Percentiles rank a stretch among this genome's conserved stretches.
These are phyloP conservation scores for Hesperophylax magnus DNA, from an alignment of 1,140 invertebrate species.

Conservation along the genomic window DNA sequence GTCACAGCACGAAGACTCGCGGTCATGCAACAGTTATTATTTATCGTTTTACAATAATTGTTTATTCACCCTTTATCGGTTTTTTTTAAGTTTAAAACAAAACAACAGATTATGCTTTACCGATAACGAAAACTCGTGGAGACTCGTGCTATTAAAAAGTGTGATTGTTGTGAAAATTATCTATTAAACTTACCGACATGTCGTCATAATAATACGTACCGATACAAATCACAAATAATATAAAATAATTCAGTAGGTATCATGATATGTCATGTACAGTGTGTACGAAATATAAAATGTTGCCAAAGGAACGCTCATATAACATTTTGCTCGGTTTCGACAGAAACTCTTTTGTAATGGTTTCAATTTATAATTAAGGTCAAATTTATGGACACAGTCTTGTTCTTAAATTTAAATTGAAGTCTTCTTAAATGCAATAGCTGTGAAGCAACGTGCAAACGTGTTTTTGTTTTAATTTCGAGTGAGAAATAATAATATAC, in stretches of 20 bases:
- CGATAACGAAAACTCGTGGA: too few relatives aligned
- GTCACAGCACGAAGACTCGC: too few relatives aligned
- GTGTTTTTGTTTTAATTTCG: slow-evolving; percentile 4
- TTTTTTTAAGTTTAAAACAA: too few relatives aligned
- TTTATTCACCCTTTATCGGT: too few relatives aligned
- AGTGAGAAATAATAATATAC: background rate
- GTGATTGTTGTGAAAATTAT: too few relatives aligned
- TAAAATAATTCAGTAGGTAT: background rate
- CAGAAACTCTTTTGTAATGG: slow-evolving; percentile 39
- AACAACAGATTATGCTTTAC: too few relatives aligned
- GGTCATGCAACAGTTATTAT: too few relatives aligned
- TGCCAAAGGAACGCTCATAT: slow-evolving; percentile 23
- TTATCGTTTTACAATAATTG: too few relatives aligned
- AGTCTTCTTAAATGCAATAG: slow-evolving; percentile 17
- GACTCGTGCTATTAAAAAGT: too few relatives aligned
- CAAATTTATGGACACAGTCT: slow-evolving; percentile 26
- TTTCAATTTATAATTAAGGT: slow-evolving; percentile 43
- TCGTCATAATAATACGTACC: too few relatives aligned
- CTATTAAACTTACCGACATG: too few relatives aligned
- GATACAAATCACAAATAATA: too few relatives aligned
- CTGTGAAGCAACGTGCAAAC: background rate
- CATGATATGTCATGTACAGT: slow-evolving; percentile 10
- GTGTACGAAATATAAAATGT: slow-evolving; percentile 11
- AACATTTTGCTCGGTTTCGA: slow-evolving; percentile 36
- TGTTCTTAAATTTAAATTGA: slow-evolving; percentile 7